A percentile compares a stretch with the other conserved stretches of the same genome.
Conservation (phyloP, 1,140 invertebrate genomes). For the Nebria ingens region DNA sequence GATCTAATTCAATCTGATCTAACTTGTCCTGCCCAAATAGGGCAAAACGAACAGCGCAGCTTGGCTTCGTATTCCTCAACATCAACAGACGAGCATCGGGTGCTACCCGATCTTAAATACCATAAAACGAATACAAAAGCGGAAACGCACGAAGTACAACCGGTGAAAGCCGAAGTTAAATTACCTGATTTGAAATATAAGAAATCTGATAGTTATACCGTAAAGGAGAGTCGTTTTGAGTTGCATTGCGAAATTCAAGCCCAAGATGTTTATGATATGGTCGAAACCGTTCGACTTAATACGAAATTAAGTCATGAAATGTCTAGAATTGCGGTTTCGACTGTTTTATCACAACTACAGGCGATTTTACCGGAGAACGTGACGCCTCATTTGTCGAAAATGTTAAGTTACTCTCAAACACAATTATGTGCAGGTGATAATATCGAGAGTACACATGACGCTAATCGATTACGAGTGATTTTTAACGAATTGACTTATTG, state of each 20-base stretch:
- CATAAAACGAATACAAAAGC: constrained; percentile 7
- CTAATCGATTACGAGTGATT: constrained; percentile 64
- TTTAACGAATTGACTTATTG: constrained; percentile 73
- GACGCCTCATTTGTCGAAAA: constrained; percentile 45
- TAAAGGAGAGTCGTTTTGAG: no score
- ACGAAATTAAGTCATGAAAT: constrained; percentile 80
- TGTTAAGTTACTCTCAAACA: constrained; percentile 40
- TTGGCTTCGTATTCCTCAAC: neutral
- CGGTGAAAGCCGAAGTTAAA: constrained; percentile 26
- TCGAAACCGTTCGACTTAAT: constrained; percentile 66
- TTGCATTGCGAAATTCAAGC: no score
- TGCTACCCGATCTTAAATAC: neutral
- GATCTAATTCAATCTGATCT: neutral
- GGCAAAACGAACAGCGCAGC: neutral
- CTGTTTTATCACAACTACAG: constrained; percentile 58
- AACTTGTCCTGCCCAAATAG: no score
- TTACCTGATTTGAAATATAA: constrained; percentile 23
- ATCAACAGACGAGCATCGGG: neutral
- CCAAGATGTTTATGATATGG: constrained; percentile 57
- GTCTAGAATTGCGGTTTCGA: constrained; percentile 72
- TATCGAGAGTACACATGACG: constrained; percentile 62
- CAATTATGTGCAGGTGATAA: constrained; percentile 51
- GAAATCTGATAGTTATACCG: constrained; percentile 10
- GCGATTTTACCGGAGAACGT: constrained; percentile 46
- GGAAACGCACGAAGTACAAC: constrained; percentile 21